Evolutionary conservation across 2,113 vertebrate genomes (phyloP).

Genomic region (Sorex araneus): DNA sequence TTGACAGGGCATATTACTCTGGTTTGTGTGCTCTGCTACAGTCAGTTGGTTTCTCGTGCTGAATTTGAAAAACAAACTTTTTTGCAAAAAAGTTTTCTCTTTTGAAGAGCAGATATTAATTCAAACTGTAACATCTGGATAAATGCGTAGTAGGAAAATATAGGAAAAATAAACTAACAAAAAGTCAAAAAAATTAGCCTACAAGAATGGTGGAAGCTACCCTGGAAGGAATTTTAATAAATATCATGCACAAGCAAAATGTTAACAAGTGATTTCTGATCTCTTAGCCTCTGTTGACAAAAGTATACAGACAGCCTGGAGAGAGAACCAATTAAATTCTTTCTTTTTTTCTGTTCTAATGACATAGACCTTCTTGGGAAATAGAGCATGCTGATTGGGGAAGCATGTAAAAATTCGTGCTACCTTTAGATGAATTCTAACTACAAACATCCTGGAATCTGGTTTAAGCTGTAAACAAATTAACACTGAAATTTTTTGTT

Average conservation of each 20-base stretch:
- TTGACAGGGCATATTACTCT: conserved; percentile 36
- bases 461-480: background rate
- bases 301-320: conserved; percentile 33
- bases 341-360: conserved; percentile 53
- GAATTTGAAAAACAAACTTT: conserved; percentile 49
- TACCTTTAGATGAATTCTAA: background rate
- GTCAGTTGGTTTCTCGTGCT: conserved; percentile 8
- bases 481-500: background rate
- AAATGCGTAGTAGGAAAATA: conserved; percentile 1
- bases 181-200: background rate
- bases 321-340: conserved; percentile 23
- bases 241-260: background rate
- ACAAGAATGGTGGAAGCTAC: background rate
- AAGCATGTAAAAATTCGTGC: background rate
- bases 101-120: conserved; percentile 44
- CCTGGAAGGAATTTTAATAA: background rate
- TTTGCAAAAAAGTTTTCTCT: conserved; percentile 25
- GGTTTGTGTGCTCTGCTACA: background rate
- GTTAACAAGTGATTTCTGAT: conserved; percentile 37
- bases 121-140: conserved; percentile 10
- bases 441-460: background rate
- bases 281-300: conserved; percentile 41
- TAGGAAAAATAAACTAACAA: conserved; percentile 27
- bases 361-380: conserved; percentile 49
- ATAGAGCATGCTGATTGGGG: conserved; percentile 8